Percentiles rank a stretch among this genome's conserved stretches.
These are phyloP conservation scores for Podarcis raffonei DNA, from an alignment of 2,113 vertebrate genomes.

Conservation along the genomic window DNA sequence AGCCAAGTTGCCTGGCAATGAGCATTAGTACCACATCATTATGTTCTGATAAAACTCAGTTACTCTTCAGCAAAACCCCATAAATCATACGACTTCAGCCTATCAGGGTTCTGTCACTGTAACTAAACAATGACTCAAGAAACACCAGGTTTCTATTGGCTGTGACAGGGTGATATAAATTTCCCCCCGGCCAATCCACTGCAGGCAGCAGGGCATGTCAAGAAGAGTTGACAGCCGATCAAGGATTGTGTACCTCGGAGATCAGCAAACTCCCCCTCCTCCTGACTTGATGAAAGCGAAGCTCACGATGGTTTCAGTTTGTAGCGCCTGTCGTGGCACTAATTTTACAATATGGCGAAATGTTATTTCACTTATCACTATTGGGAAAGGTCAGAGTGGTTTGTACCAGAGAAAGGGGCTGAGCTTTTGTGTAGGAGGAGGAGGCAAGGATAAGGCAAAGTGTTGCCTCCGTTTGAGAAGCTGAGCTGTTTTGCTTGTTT, in stretches of 20 bases:
- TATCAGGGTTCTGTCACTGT: conserved; percentile 87
- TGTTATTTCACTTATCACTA: conserved; percentile 8
- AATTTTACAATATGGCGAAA: conserved; percentile 30
- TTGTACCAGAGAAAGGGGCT: background rate
- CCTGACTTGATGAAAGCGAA: too few relatives aligned
- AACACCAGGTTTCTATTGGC: conserved; percentile 79
- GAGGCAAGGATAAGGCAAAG: background rate
- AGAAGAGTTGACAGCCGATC: conserved; percentile 73
- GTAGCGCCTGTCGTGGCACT: conserved; percentile 8
- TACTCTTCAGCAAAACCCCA: conserved; percentile 81
- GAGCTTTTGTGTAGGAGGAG: background rate
- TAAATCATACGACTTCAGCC: conserved; percentile 84
- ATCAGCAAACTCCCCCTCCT: background rate
- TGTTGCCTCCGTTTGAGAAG: background rate
- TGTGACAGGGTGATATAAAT: conserved; percentile 86
- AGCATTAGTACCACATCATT: conserved; percentile 82
- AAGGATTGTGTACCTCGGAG: conserved; percentile 14
- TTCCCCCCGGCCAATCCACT: conserved; percentile 80
- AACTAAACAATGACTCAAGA: conserved; percentile 80
- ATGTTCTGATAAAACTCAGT: conserved; percentile 83
- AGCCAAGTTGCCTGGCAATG: conserved; percentile 43
- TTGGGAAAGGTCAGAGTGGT: conserved; percentile 9
- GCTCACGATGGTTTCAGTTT: background rate
- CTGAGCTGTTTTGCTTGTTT: background rate
- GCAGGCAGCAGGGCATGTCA: conserved; percentile 77